Evolutionary conservation across 2,797 vertebrate species (phyloP).

Genomic region (Pteronotus mesoamericanus): DNA sequence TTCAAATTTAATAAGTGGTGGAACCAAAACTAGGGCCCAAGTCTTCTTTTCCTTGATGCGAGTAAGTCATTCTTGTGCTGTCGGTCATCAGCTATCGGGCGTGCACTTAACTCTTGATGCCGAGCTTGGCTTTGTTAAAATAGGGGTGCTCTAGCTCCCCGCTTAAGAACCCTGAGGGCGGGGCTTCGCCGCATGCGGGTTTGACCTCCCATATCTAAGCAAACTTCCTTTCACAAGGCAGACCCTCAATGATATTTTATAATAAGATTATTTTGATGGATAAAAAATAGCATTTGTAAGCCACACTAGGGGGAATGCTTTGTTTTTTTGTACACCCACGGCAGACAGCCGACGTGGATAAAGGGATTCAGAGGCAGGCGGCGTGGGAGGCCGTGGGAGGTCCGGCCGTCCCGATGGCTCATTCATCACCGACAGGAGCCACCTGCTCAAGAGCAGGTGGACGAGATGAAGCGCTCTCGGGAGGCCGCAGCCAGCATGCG

Average conservation of each 20-base stretch:
- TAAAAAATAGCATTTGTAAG: slow-evolving; percentile 26
- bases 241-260: background rate
- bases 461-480: background rate
- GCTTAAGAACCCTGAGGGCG: background rate
- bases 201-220: background rate
- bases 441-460: background rate
- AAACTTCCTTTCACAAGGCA: background rate
- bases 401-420: background rate
- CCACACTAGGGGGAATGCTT: background rate
- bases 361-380: background rate
- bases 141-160: background rate
- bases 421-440: background rate
- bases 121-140: background rate
- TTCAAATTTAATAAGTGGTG: background rate
- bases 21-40: background rate
- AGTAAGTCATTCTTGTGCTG: background rate
- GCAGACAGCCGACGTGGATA: background rate
- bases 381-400: background rate
- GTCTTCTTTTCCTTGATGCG: background rate
- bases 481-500: background rate
- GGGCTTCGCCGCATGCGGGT: background rate
- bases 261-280: slow-evolving; percentile 4
- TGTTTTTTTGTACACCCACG: background rate
- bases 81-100: background rate
- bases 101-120: background rate